Conservation (phyloP, 53 echinoderm and acorn worm genomes). For the Luidia sarsii region DNA sequence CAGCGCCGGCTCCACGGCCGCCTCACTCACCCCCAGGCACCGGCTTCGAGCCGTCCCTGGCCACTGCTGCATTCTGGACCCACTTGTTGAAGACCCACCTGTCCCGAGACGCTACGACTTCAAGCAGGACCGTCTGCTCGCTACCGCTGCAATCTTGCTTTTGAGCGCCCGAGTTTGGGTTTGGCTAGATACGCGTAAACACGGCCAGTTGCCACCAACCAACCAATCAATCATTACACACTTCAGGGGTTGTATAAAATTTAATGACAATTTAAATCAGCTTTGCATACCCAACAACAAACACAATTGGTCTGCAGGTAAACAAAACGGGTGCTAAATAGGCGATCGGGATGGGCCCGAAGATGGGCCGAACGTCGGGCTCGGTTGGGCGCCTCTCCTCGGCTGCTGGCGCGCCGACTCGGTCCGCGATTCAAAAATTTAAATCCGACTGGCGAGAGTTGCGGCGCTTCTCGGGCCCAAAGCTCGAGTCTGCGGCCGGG, state of each 20-base stretch:
- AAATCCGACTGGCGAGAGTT: neutral
- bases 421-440: constrained; percentile 50
- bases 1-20: constrained; percentile 26
- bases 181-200: constrained; percentile 97
- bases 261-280: constrained; percentile 99
- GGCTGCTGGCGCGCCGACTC: too few species aligned
- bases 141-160: constrained; percentile 41
- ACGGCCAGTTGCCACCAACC: constrained; percentile 89
- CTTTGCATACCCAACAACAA: constrained; percentile 65
- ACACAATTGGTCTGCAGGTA: constrained; percentile 29
- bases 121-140: constrained; percentile 43
- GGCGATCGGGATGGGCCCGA: constrained; percentile 4
- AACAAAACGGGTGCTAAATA: constrained; percentile 51
- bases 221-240: constrained; percentile 99
- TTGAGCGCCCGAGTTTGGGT: constrained; percentile 58
- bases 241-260: constrained; percentile 98
- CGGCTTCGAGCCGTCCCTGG: constrained; percentile 45
- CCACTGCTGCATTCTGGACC: constrained; percentile 68
- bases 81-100: constrained; percentile 57
- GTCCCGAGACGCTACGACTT: constrained; percentile 42
- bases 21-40: constrained; percentile 47
- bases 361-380: constrained; percentile 41
- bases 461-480: constrained; percentile 4
- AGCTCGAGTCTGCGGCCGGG: constrained; percentile 12
- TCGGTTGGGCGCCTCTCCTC: too few species aligned